Conservation (phyloP, 2,113 vertebrate species). For the Dinomys branickii region DNA sequence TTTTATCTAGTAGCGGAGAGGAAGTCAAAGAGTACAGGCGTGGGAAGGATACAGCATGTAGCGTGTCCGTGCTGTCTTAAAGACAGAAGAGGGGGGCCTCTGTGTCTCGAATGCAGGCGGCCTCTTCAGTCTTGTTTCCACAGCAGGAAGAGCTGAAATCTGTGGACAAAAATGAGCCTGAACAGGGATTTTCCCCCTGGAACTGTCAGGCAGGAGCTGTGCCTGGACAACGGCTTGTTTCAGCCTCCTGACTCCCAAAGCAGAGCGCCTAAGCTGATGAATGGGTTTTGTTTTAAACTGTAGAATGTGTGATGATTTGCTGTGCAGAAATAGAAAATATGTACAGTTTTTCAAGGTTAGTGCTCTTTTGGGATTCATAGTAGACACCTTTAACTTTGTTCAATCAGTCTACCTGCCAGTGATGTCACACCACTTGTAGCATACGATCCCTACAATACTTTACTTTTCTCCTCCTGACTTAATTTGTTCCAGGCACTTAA, state of each 20-base stretch:
- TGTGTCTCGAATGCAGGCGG: not conserved
- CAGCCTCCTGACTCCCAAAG: not conserved
- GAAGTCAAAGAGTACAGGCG: not conserved
- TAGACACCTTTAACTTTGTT: not conserved
- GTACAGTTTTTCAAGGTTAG: not conserved
- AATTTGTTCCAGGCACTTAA: not conserved
- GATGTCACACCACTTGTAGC: not conserved
- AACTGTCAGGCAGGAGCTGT: not conserved
- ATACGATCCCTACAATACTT: not conserved
- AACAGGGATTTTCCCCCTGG: not conserved
- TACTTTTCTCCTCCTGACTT: not conserved
- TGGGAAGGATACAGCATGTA: not conserved
- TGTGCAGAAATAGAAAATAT: slow-evolving; percentile 15
- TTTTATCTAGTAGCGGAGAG: not conserved
- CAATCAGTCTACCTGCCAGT: not conserved
- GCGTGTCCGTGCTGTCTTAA: not conserved
- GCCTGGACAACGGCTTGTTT: not conserved
- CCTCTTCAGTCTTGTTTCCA: not conserved
- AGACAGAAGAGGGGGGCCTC: not conserved
- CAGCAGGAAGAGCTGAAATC: not conserved
- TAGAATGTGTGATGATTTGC: not conserved
- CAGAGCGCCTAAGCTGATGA: not conserved
- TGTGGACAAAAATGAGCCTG: not conserved
- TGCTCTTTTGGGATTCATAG: not conserved
- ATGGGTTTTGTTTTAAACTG: not conserved